phyloP scores from a whole-genome alignment of 35 echinoderm and acorn worm species.

The Patiria miniata region DNA sequence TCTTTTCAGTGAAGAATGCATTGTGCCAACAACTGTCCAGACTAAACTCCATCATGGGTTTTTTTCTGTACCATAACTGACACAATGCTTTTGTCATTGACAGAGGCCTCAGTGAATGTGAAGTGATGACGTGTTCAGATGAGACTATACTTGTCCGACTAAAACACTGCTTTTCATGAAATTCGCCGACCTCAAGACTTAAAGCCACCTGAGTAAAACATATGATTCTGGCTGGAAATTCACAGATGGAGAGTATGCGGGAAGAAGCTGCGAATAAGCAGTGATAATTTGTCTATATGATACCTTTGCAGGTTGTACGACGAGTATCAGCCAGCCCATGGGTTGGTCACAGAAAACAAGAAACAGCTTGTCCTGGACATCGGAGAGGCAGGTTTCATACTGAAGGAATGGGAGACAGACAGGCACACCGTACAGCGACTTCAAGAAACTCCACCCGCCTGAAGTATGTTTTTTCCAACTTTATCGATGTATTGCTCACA shows the following conservation, averaged over 20 bases:
- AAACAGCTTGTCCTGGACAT: not conserved
- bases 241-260: too few species aligned
- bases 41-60: too few species aligned
- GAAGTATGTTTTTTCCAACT: slow-evolving; percentile 23
- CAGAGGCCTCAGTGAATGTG: too few species aligned
- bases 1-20: too few species aligned
- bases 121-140: too few species aligned
- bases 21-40: too few species aligned
- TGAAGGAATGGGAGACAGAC: slow-evolving; percentile 46
- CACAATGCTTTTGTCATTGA: too few species aligned
- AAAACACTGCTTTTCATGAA: not conserved
- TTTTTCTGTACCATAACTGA: too few species aligned
- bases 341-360: not conserved
- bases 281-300: too few species aligned
- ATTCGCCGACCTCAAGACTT: not conserved
- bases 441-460: slow-evolving; percentile 22
- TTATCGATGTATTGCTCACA: too few species aligned
- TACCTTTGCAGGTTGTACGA: slow-evolving; percentile 24
- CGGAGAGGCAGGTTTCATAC: not conserved
- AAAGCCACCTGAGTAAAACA: not conserved
- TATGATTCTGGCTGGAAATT: not conserved
- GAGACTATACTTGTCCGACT: too few species aligned
- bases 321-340: slow-evolving; percentile 33
- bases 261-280: not conserved
- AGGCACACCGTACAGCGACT: slow-evolving; percentile 22